Base-by-base conservation (phyloP, 1,140 invertebrate species). In the Aplysia californica region DNA sequence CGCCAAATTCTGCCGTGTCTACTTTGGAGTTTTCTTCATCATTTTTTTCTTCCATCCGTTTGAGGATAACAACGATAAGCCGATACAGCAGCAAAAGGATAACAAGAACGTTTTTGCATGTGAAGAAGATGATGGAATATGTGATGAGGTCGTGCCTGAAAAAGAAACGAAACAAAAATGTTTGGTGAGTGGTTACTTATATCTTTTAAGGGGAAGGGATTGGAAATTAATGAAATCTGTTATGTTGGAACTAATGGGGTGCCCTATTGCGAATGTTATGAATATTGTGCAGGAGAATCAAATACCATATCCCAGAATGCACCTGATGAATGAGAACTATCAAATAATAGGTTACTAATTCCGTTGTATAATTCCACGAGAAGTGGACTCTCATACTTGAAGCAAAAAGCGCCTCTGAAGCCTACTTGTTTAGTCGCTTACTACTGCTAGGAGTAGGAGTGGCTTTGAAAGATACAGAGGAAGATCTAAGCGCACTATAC, bases 41-140 rank as follows among this genome's bases (percentile, higher is more conserved):
- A n/a, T n/a, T n/a, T n/a, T n/a, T n/a, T n/a, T n/a, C n/a, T n/a
- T n/a, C n/a, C n/a, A n/a, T n/a, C n/a, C n/a, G n/a, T n/a, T n/a
- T n/a, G n/a, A n/a, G n/a, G n/a, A n/a, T n/a, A n/a, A 82, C 44
- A 1, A 80, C 77, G 38, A 76, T 20, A 4, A 83, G n/a, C 0
- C 82, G 66, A 41, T 83, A 83, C 4, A 79, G 56, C 67, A 77
- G 44, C 1, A 96, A 88, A 1, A 95, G 85, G 76, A 96, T 95
- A 10, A 96, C 95, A 82, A 96, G 88, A 0, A 94, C 94, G 80
- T 96, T 96, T 85, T 96, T 95, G 87, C 94, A 95, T 80, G 95
- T 96, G 88, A 96, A 96, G 87, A 97, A 97, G 26, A 96, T 83
- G 80, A 96, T 96, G 93, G 95, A 96, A 84, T 96, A 96, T 77